Base-by-base conservation (phyloP, 2,113 vertebrate genomes). In the Chauna torquata region DNA sequence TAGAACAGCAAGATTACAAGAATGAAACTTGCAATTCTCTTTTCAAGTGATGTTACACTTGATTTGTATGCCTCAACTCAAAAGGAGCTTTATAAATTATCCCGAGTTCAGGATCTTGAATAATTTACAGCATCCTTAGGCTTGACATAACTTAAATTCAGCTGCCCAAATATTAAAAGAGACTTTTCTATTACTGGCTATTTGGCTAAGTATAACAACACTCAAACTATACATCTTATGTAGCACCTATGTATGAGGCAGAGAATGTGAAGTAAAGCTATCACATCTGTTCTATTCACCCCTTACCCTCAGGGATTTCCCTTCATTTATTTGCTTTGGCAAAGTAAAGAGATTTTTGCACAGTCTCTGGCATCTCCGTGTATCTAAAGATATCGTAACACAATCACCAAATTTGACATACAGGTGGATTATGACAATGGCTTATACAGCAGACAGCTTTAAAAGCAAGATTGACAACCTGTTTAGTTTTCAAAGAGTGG, bases 251-350 rank as follows among this genome's bases (percentile, higher is more conserved):
- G 14, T 44, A 61, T 25, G 36, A 94, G 47, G 74, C 88, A 76
- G 57, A 74, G 0, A 91, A 93, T 54, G 65, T 90, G 82, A 94
- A 94, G 34, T 91, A 91, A 95, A 96, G 47, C 74, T 86, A 65
- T 92, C 57, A 89, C 83, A 84, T 86, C 69, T 96, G 94, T 94
- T 96, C 86, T 24, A 15, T 83, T 92, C 61, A 65, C 58, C 58
- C 52, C 49, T 76, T 90, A 68, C 71, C 34, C 80, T 69, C 6
- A 1, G 42, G 52, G 65, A 24, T 90, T 93, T 93, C 71, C 61
- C 61, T 88, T 94, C 20, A 72, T 95, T 96, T 96, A 94, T 94
- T 96, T 95, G 49, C 61, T 94, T 95, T 96, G 91, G 96, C 91
- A 93, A 83, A 86, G n/a, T 52, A 82, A 59, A 75, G 57, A 75